These are phyloP conservation scores for Trichomycterus rosablanca DNA, from an alignment of 2,113 vertebrate species.

Conservation along the genomic window DNA sequence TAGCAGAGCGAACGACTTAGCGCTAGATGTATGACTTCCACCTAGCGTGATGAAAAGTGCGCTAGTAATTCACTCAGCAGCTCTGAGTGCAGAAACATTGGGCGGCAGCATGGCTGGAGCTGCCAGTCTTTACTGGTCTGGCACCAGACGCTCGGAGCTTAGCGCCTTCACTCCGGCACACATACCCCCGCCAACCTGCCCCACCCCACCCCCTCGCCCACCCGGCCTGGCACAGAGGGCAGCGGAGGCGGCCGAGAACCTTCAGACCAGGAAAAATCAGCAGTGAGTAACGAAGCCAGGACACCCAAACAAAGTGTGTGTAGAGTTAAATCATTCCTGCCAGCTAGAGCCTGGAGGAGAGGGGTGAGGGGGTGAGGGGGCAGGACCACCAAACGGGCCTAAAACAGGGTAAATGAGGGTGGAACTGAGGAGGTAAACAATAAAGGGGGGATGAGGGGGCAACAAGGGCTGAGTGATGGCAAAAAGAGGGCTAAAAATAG, in stretches of 20 bases:
- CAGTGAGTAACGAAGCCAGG: constrained; percentile 53
- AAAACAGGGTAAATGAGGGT: no score
- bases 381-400: no score
- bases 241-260: constrained; percentile 33
- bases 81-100: background rate
- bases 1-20: no score
- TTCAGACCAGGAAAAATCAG: constrained; percentile 43
- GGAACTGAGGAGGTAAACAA: no score
- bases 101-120: no score
- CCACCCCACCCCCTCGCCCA: constrained; percentile 54
- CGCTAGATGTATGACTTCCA: no score
- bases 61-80: constrained; percentile 10
- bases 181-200: constrained; percentile 2
- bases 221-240: constrained; percentile 53
- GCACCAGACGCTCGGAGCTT: constrained; percentile 2
- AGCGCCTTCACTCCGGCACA: constrained; percentile 5
- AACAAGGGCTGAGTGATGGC: no score
- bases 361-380: no score
- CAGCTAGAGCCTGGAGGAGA: constrained; percentile 52
- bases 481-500: no score
- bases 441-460: no score
- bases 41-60: background rate
- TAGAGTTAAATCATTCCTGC: constrained; percentile 63
- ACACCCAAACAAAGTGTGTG: constrained; percentile 68
- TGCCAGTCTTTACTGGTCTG: background rate